Conservation (phyloP, 2,113 vertebrate genomes). For the Isurus oxyrinchus region DNA sequence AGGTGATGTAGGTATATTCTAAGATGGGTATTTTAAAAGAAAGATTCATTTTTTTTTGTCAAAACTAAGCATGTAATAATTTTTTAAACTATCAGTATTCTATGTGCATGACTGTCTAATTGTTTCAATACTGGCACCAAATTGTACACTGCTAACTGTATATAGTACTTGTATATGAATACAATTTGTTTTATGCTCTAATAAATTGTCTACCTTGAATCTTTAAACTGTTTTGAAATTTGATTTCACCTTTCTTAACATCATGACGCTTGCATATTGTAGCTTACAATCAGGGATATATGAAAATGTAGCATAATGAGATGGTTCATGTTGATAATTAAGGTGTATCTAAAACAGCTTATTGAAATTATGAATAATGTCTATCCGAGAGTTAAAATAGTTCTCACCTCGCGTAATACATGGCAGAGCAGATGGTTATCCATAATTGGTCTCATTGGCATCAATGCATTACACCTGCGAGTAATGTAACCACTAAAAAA, state of each 20-base stretch:
- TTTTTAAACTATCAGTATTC: slow-evolving; percentile 31
- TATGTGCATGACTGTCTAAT: slow-evolving; percentile 25
- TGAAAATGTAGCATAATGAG: neutral
- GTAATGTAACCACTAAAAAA: neutral
- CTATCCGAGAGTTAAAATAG: neutral
- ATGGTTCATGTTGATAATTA: neutral
- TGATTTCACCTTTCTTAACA: neutral
- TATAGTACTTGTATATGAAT: slow-evolving; percentile 33
- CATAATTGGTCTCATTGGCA: neutral
- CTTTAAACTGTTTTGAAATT: slow-evolving; percentile 7
- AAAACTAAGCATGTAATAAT: slow-evolving; percentile 27
- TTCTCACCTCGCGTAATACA: neutral
- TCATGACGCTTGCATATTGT: neutral
- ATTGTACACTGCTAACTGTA: slow-evolving; percentile 34
- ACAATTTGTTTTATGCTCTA: slow-evolving; percentile 34
- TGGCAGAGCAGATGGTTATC: neutral
- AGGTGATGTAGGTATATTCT: neutral
- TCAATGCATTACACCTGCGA: neutral
- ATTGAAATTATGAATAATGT: neutral
- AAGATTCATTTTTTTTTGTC: neutral
- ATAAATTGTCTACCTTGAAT: slow-evolving; percentile 29
- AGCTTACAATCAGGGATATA: neutral
- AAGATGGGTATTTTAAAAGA: neutral
- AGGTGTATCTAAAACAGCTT: neutral
- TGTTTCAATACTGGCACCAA: slow-evolving; percentile 29